Evolutionary conservation across 1,140 invertebrate species (phyloP), one percentile per base, ranked within the genome.

Genomic region (Mesaphorura yosii): DNA sequence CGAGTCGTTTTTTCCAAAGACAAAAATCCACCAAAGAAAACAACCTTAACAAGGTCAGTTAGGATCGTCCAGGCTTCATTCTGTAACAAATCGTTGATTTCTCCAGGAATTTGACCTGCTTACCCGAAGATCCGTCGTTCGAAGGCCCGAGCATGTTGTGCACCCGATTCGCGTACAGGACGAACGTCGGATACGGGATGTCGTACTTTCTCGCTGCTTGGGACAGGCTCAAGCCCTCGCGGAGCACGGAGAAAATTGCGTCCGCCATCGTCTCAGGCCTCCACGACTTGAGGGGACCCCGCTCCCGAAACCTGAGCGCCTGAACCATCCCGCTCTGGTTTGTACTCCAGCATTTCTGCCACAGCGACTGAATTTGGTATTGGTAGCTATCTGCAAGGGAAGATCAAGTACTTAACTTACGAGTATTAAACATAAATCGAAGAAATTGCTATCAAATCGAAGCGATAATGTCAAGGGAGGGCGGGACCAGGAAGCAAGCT

Each of bases 291-390:
- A 90, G 73, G 0, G 88, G 88, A 2, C 88, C 88, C 39, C 88
- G 79, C 69, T 91, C 88, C n/a, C 88, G 78, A 73, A 90, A 90
- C 46, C 87, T 77, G 63, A 90, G 72, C 66, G 88, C 87, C 70
- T 90, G 86, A 28, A 88, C 82, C 60, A 88, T 73, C 3, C 62
- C 63, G 58, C 81, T 84, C 68, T 88, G 86, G 70, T 87, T 87
- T 48, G 84, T 88, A 67, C 83, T 89, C 86, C 87, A 91, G 70
- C 86, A 89, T 68, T 89, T 90, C 69, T 91, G 88, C 88, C 88
- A 91, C 80, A 89, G 86, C 29, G 83, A 86, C 69, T 91, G 88
- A 67, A 91, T 72, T 70, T 90, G 88, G 69, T 89, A 89, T 71
- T 91, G 87, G 75, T 90, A 91, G 75, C 84, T 88, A 76, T 88